phyloP scores from a whole-genome alignment of 2,797 vertebrate species.

The Tolypeutes matacus region DNA sequence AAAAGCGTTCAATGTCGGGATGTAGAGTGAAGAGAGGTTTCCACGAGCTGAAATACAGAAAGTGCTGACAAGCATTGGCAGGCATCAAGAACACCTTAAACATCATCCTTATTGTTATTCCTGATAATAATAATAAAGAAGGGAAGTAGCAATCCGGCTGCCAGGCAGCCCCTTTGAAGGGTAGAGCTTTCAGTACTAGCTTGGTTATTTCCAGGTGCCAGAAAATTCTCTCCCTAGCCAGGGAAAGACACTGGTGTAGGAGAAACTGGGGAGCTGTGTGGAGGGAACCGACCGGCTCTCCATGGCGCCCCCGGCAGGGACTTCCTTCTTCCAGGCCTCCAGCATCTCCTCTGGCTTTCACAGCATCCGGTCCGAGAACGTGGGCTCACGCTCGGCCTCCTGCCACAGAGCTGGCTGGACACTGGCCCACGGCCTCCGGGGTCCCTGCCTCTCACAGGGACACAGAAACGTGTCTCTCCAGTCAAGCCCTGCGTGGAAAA shows the following conservation, averaged over 20 bases:
- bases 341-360: not conserved
- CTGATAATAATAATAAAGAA: too few relatives aligned
- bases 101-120: not conserved
- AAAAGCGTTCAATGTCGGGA: not conserved
- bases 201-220: not conserved
- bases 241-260: not conserved
- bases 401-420: not conserved
- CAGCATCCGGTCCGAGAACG: not conserved
- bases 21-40: not conserved
- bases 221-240: not conserved
- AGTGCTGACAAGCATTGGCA: not conserved
- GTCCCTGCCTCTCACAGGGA: not conserved
- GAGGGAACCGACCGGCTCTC: not conserved
- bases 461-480: not conserved
- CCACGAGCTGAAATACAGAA: not conserved
- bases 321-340: not conserved
- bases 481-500: not conserved
- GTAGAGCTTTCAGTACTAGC: not conserved
- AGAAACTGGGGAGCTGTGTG: not conserved
- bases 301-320: not conserved
- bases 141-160: not conserved
- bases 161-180: not conserved
- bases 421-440: not conserved
- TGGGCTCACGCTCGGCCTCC: not conserved
- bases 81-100: not conserved